Conservation (phyloP, 1,140 invertebrate genomes). For the Danaus plexippus region DNA sequence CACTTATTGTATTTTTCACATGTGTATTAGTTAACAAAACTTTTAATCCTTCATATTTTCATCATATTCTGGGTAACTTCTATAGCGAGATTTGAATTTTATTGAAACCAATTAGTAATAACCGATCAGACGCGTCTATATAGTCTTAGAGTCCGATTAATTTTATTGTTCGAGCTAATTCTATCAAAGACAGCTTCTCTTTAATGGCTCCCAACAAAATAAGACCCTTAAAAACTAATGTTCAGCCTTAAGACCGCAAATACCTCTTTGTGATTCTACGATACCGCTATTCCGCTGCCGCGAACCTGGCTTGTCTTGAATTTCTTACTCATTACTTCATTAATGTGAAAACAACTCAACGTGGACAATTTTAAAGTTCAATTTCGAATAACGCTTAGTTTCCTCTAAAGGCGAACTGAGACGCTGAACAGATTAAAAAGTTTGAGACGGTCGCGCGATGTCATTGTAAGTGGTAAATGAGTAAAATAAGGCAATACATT, state of each 20-base stretch:
- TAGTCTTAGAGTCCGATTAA: conserved; percentile 48
- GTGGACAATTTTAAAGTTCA: neutral
- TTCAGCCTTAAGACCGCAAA: conserved; percentile 67
- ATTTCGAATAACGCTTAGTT: conserved; percentile 8
- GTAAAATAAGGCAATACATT: conserved; percentile 72
- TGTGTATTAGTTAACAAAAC: too few species aligned
- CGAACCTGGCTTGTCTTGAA: conserved; percentile 49
- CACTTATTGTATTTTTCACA: too few species aligned
- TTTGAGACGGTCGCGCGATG: conserved; percentile 63
- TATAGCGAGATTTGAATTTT: too few species aligned
- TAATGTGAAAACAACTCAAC: conserved; percentile 26
- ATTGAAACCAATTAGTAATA: conserved; percentile 11
- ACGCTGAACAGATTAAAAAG: conserved; percentile 65
- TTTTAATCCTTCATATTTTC: too few species aligned
- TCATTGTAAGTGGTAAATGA: conserved; percentile 71
- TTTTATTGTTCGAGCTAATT: conserved; percentile 64
- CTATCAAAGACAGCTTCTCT: conserved; percentile 58
- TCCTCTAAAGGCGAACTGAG: conserved; percentile 50
- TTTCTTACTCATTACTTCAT: conserved; percentile 25
- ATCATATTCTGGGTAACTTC: too few species aligned
- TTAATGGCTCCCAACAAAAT: conserved; percentile 66
- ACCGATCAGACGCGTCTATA: conserved; percentile 15
- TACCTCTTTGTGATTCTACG: conserved; percentile 66
- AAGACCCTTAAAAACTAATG: conserved; percentile 71
- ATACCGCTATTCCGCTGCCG: conserved; percentile 36